Evolutionary conservation across 2,888 invertebrate genomes (phyloP).

Genomic region (Harpalus rufipes): DNA sequence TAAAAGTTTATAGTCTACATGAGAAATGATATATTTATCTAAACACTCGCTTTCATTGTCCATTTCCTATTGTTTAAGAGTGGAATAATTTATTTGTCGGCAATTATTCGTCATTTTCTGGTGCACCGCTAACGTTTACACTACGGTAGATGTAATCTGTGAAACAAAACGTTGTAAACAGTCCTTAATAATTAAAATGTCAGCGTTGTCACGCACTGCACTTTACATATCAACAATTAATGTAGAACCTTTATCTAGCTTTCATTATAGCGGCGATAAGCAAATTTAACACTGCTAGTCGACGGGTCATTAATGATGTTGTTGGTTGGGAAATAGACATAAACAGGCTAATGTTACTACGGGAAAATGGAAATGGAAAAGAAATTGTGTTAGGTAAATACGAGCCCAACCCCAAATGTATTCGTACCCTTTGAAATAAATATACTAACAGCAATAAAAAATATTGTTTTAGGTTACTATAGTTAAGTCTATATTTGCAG

Average conservation of each 20-base stretch:
- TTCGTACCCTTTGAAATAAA: too few species aligned
- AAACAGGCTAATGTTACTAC: not conserved
- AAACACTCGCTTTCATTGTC: not conserved
- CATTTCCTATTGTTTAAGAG: not conserved
- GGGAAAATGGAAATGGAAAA: not conserved
- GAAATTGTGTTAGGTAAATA: too few species aligned
- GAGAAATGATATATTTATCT: conserved; percentile 6
- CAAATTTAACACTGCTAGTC: conserved; percentile 18
- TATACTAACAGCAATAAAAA: too few species aligned
- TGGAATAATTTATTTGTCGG: not conserved
- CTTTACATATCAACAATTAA: conserved; percentile 55
- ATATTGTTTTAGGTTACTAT: too few species aligned
- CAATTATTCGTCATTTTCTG: conserved; percentile 3
- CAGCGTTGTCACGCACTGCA: conserved; percentile 54
- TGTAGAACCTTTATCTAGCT: conserved; percentile 48
- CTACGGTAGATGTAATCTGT: conserved; percentile 22
- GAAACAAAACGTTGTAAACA: conserved; percentile 45
- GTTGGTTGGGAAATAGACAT: not conserved
- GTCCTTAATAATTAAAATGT: conserved; percentile 56
- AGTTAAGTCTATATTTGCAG: too few species aligned
- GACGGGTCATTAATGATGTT: conserved; percentile 1
- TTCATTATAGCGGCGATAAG: conserved; percentile 16
- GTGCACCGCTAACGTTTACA: not conserved
- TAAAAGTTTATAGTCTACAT: not conserved
- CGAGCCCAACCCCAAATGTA: too few species aligned